Base-by-base conservation (phyloP, 2,113 vertebrate genomes). In the Serilophus lunatus region DNA sequence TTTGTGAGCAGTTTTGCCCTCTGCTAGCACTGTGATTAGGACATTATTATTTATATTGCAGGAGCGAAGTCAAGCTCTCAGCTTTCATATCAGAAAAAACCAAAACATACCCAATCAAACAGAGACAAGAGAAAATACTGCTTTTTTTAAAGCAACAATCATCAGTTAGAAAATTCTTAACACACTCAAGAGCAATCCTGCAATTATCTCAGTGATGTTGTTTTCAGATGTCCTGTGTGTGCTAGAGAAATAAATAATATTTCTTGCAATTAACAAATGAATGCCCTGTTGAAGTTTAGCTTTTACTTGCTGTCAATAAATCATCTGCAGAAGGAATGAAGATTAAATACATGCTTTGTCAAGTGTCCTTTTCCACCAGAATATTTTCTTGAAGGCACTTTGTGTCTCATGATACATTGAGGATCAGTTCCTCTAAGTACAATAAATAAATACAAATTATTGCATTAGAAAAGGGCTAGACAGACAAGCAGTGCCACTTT, bases 371-470 rank as follows among this genome's bases (percentile, higher is more conserved):
- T 94, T 86, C 72, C 49, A 86, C 76, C 35, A 88, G 90, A 95
- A 56, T 75, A 75, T 93, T 92, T 93, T 93, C 80, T 90, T 68
- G 88, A 80, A 95, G 86, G 76, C 85, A 70, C 87, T 95, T 74
- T 4, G 16, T 26, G 49, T 45, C 79, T 92, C 71, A 90, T 56
- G 68, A 80, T 44, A 88, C 61, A 78, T 3, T 56, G 68, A 92
- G 56, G 88, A 86, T 78, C 79, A 68, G 63, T 26, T 86, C 87
- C 75, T 88, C 63, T 13, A 56, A 88, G 92, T 16, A n/a, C 47
- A 83, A 95, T 93, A 95, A 96, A 96, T 92, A 96, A 88, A 92
- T 51, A 90, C 63, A 83, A 95, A 71, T 82, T 94, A 95, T 50
- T 75, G 65, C 64, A 45, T 60, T 36, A 66, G 54, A 76, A 86